Percentiles rank a stretch among this genome's conserved stretches.
Evolutionary conservation across 37 sponge, comb jelly and placozoan genomes (phyloP).

Genomic region (Oopsacas minuta): DNA sequence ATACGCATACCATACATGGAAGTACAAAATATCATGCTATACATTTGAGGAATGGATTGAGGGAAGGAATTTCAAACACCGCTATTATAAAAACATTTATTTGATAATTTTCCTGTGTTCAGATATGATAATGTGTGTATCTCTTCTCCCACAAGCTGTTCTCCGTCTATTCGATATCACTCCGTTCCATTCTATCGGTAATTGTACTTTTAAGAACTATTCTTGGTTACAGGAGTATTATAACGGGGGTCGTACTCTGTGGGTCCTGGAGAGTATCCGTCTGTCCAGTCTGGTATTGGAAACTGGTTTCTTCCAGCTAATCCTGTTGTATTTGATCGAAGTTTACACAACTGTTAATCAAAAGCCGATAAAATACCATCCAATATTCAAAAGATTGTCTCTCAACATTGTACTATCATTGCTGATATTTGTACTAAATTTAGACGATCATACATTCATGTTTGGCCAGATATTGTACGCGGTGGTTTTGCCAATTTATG

Average conservation of each 20-base stretch:
- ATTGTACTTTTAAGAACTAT: background rate
- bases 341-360: background rate
- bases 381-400: background rate
- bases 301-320: background rate
- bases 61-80: background rate
- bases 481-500: background rate
- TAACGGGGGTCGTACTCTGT: background rate
- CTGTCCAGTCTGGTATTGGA: background rate
- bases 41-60: background rate
- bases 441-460: background rate
- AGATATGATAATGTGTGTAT: background rate
- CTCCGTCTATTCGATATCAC: background rate
- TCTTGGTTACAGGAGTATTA: background rate
- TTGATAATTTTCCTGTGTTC: background rate
- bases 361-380: background rate
- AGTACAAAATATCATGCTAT: background rate
- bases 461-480: background rate
- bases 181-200: background rate
- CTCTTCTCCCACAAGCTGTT: background rate
- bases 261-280: background rate
- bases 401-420: background rate
- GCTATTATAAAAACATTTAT: background rate
- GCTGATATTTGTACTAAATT: background rate
- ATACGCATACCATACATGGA: background rate
- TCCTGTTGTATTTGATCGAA: background rate